phyloP scores from a whole-genome alignment of 2,113 vertebrate genomes.

The Phrynocephalus versicolor region DNA sequence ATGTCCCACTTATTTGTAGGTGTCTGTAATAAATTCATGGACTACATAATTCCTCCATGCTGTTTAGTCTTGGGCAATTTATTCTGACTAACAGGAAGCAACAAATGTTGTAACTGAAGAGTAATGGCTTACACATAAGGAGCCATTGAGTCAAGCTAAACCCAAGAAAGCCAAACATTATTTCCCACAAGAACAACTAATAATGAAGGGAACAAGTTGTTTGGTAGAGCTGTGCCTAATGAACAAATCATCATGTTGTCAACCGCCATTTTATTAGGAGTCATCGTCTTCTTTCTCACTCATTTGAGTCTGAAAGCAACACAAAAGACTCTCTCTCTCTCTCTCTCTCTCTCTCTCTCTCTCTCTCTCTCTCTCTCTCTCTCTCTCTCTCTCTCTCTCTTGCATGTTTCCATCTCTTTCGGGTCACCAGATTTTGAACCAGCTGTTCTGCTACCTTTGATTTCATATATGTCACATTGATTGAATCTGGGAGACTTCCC shows the following conservation, averaged over 20 bases:
- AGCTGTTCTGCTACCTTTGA: neutral
- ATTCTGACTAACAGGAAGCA: constrained; percentile 35
- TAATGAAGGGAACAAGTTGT: constrained; percentile 2
- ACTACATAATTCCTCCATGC: constrained; percentile 22
- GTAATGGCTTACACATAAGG: constrained; percentile 24
- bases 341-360: neutral
- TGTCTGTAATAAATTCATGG: constrained; percentile 23
- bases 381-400: neutral
- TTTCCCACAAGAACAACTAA: constrained; percentile 21
- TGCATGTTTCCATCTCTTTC: neutral
- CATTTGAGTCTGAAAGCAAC: neutral
- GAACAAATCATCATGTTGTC: neutral
- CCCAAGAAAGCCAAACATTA: constrained; percentile 15
- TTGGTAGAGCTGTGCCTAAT: neutral
- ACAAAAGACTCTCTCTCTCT: neutral
- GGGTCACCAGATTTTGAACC: neutral
- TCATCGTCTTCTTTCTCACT: neutral
- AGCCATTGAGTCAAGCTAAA: constrained; percentile 25
- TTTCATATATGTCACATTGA: neutral
- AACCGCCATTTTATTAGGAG: neutral
- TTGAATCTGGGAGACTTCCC: neutral
- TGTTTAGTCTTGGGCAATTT: constrained; percentile 32
- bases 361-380: neutral
- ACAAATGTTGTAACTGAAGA: constrained; percentile 27
- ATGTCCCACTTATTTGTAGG: constrained; percentile 25